Evolutionary conservation across 2,888 invertebrate genomes (phyloP).

Genomic region (Drosophila colorata): DNA sequence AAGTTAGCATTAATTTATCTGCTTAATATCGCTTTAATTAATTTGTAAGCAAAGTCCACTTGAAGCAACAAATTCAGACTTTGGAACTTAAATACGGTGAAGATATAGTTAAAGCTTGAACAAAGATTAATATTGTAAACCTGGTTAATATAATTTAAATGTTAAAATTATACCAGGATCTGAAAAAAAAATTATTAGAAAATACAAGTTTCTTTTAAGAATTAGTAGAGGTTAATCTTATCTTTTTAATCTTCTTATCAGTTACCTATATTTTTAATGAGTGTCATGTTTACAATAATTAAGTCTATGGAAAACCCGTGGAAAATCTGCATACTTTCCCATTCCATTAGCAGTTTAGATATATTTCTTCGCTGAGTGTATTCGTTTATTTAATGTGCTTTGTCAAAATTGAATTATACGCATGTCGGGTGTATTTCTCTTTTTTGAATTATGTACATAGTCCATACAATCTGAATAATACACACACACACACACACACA

Average conservation of each 20-base stretch:
- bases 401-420: slow-evolving; percentile 32
- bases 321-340: background rate
- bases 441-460: slow-evolving; percentile 9
- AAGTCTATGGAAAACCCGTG: background rate
- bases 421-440: slow-evolving; percentile 1
- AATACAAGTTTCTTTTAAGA: no score
- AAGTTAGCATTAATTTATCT: slow-evolving; percentile 19
- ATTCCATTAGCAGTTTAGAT: background rate
- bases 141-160: background rate
- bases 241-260: no score
- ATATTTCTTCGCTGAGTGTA: background rate
- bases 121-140: background rate
- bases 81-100: background rate
- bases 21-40: slow-evolving; percentile 15
- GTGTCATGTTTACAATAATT: background rate
- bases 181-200: no score
- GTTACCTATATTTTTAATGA: no score
- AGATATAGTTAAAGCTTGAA: background rate
- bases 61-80: slow-evolving; percentile 1
- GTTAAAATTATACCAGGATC: no score
- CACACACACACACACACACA: background rate
- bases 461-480: background rate
- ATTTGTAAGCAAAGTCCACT: slow-evolving; percentile 15
- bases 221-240: no score
- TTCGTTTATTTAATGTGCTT: background rate